These are phyloP conservation scores for Drosophila saltans DNA, from an alignment of 1,140 invertebrate species.

Conservation along the genomic window DNA sequence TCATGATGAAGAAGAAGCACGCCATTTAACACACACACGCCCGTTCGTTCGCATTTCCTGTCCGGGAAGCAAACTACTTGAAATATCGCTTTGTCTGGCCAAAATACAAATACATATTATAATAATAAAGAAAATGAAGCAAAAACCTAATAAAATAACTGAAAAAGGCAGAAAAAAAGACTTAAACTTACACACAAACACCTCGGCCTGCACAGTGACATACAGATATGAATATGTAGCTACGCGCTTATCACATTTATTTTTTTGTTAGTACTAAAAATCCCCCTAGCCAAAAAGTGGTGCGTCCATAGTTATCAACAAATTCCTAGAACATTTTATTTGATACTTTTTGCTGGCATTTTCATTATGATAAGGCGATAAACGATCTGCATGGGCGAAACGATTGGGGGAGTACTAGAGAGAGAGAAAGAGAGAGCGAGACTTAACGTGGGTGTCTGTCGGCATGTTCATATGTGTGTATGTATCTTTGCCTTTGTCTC, in stretches of 20 bases:
- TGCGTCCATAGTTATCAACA: conserved; percentile 61
- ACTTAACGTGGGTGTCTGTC: conserved; percentile 15
- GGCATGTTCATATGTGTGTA: conserved; percentile 32
- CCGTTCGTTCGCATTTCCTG: conserved; percentile 75
- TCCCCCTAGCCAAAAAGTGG: conserved; percentile 22
- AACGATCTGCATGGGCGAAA: conserved; percentile 13
- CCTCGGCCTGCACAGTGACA: conserved; percentile 12
- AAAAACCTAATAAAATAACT: conserved; percentile 25
- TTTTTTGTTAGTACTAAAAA: conserved; percentile 31
- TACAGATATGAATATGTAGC: no score
- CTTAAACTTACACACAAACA: conserved; percentile 57
- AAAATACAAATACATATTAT: conserved; percentile 37
- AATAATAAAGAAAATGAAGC: conserved; percentile 29
- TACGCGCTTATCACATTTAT: conserved; percentile 40
- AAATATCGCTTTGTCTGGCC: conserved; percentile 71
- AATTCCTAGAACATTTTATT: conserved; percentile 59
- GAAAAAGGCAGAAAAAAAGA: conserved; percentile 45
- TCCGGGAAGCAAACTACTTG: conserved; percentile 54
- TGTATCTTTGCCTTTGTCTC: conserved; percentile 35
- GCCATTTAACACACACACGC: conserved; percentile 65
- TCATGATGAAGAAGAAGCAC: conserved; percentile 49
- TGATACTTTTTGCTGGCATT: conserved; percentile 41
- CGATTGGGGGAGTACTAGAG: neutral
- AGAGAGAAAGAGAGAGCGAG: conserved; percentile 6
- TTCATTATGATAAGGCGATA: conserved; percentile 54